Evolutionary conservation across 2,113 vertebrate species (phyloP).

Genomic region (Channa maculata): DNA sequence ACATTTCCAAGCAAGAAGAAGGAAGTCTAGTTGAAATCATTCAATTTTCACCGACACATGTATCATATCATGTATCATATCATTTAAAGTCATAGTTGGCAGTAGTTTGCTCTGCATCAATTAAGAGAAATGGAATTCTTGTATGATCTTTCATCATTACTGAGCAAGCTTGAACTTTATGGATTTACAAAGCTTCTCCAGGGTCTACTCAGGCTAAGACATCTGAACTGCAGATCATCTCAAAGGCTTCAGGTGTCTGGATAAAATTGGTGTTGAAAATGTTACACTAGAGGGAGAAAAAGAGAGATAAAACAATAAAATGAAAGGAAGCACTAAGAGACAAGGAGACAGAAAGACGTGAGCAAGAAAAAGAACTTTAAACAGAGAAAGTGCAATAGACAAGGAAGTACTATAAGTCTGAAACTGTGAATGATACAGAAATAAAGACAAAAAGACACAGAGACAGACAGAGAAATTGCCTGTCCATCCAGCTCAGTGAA

Average conservation of each 20-base stretch:
- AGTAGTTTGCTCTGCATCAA: too few relatives aligned
- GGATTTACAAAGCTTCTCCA: neutral
- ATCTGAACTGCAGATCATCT: neutral
- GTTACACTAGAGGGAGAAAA: neutral
- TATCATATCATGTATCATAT: too few relatives aligned
- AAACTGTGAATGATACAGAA: too few relatives aligned
- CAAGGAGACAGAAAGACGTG: neutral
- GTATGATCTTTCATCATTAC: too few relatives aligned
- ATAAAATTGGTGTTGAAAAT: neutral
- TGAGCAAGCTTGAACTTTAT: neutral
- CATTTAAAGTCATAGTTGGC: too few relatives aligned
- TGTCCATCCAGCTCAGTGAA: conserved; percentile 43
- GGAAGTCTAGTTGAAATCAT: too few relatives aligned
- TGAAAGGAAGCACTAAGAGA: neutral
- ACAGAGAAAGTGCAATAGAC: neutral
- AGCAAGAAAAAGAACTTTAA: neutral
- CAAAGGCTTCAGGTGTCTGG: neutral
- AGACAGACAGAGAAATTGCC: neutral
- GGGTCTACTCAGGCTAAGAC: neutral
- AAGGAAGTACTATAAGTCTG: too few relatives aligned
- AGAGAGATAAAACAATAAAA: neutral
- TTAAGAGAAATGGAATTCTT: too few relatives aligned
- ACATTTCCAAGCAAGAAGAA: too few relatives aligned
- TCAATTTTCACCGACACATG: too few relatives aligned
- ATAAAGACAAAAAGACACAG: neutral